Evolutionary conservation across 92 coral and sea anemone species (phyloP), one percentile per base, ranked within the genome.

Genomic region (Porites divaricata): DNA sequence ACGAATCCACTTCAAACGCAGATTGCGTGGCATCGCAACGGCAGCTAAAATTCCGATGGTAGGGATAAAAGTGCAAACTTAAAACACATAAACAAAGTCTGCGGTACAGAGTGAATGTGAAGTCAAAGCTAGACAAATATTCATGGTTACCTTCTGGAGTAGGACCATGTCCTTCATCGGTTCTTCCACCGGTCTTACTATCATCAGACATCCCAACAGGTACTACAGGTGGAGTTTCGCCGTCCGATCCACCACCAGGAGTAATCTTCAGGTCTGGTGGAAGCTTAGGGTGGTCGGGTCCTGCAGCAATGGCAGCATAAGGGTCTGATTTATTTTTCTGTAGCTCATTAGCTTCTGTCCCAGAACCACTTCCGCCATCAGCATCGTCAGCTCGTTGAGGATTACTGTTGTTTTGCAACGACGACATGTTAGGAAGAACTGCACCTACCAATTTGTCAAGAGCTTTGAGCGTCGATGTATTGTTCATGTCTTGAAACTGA

Each of bases 261-360:
- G 93, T 73, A 28, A 92, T 82, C 81, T 94, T 94, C 25, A 92
- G 75, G 72, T 90, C 91, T 10, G 98, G 98, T 9, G 98, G 98
- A 81, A 93, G 84, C 76, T 90, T 94, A 22, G 95, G 95, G 19
- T 92, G 86, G 85, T 94, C 98, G n/a, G 98, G 98, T 66, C 95
- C 95, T 13, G 98, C 98, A 24, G 98, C 98, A 51, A 94, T 94
- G 67, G 93, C 98, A 6, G 98, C 98, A 77, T 94, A 94, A 22
- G 98, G 98, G 61, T 94, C 98, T 41, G 86, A 88, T 63, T 77
- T 84, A 35, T 65, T 25, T 78, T 69, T 64, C 50, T 53, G 16
- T 19, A 21, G 9, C 24, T 62, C 61, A 49, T 73, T 49, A 10
- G 86, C 63, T 14, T 72, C 71, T 24, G 67, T 67, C 8, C 24